Percentiles rank a stretch among this genome's conserved stretches.
These are phyloP conservation scores for Dendrolimus kikuchii DNA, from an alignment of 1,140 invertebrate species.

Conservation along the genomic window DNA sequence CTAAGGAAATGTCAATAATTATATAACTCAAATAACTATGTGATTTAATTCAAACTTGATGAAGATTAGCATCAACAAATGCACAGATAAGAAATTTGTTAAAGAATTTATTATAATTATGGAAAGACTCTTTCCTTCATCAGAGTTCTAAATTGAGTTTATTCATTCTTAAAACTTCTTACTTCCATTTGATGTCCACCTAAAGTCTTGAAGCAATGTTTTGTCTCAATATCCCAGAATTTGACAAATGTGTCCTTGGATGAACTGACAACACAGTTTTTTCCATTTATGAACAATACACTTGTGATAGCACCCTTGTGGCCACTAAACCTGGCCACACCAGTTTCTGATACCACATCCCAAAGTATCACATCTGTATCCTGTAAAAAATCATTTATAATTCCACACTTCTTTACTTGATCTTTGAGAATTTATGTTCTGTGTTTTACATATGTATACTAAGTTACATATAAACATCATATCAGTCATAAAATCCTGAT, in stretches of 20 bases:
- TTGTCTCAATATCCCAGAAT: constrained; percentile 97
- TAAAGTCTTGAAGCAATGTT: constrained; percentile 97
- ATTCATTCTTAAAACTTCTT: constrained; percentile 5
- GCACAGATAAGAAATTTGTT: neutral
- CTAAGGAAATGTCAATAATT: too few species aligned
- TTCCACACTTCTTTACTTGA: neutral
- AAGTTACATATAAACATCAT: too few species aligned
- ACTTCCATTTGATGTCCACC: constrained; percentile 85
- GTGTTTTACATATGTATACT: too few species aligned
- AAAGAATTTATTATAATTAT: neutral
- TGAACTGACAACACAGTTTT: constrained; percentile 88
- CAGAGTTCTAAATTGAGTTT: too few species aligned
- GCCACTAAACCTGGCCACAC: constrained; percentile 90
- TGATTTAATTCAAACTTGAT: too few species aligned
- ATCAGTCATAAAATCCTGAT: too few species aligned
- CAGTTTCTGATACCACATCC: constrained; percentile 94
- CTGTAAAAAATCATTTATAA: constrained; percentile 49
- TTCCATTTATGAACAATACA: constrained; percentile 83
- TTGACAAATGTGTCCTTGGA: constrained; percentile 97
- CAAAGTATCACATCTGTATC: constrained; percentile 96
- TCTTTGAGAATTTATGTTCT: neutral
- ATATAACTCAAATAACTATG: too few species aligned
- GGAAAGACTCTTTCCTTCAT: too few species aligned
- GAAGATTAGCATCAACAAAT: too few species aligned
- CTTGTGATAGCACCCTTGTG: constrained; percentile 96